Evolutionary conservation across 1,140 invertebrate genomes (phyloP).

Genomic region (Drosophila ambigua): DNA sequence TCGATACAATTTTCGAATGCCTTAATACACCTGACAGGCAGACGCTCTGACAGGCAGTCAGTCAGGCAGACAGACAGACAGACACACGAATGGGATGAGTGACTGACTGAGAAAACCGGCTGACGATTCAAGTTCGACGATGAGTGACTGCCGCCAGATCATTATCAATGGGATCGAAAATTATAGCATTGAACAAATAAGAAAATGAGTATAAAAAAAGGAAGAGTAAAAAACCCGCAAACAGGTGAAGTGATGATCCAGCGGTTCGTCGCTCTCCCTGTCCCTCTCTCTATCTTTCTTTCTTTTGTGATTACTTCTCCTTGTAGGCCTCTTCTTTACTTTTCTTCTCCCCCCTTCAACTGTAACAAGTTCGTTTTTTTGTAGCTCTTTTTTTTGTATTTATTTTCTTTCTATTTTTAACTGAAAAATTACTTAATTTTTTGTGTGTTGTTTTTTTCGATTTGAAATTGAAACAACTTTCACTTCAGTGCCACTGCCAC

Average conservation of each 20-base stretch:
- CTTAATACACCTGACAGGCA: slow-evolving; percentile 51
- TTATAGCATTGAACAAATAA: slow-evolving; percentile 59
- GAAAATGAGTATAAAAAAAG: slow-evolving; percentile 20
- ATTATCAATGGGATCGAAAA: slow-evolving; percentile 60
- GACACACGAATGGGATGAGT: too few species aligned
- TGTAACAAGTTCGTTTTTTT: slow-evolving; percentile 48
- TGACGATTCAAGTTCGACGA: slow-evolving; percentile 53
- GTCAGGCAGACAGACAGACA: not conserved
- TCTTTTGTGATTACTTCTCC: slow-evolving; percentile 45
- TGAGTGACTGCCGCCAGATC: slow-evolving; percentile 56
- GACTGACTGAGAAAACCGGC: slow-evolving; percentile 12
- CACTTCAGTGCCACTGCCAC: slow-evolving; percentile 56
- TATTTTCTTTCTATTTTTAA: slow-evolving; percentile 34
- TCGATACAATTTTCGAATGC: slow-evolving; percentile 62
- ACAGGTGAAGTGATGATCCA: slow-evolving; percentile 60
- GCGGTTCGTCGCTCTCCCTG: slow-evolving; percentile 12
- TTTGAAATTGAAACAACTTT: slow-evolving; percentile 73
- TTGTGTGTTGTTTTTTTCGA: slow-evolving; percentile 41
- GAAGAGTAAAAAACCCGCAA: slow-evolving; percentile 23
- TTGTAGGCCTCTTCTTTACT: slow-evolving; percentile 5
- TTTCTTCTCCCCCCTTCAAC: slow-evolving; percentile 21
- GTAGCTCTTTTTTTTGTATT: slow-evolving; percentile 36
- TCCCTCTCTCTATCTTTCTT: not conserved
- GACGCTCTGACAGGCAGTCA: slow-evolving; percentile 5
- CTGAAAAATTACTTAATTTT: slow-evolving; percentile 71